Conservation (phyloP, 2,113 vertebrate species). For the Hyperopisus bebe region DNA sequence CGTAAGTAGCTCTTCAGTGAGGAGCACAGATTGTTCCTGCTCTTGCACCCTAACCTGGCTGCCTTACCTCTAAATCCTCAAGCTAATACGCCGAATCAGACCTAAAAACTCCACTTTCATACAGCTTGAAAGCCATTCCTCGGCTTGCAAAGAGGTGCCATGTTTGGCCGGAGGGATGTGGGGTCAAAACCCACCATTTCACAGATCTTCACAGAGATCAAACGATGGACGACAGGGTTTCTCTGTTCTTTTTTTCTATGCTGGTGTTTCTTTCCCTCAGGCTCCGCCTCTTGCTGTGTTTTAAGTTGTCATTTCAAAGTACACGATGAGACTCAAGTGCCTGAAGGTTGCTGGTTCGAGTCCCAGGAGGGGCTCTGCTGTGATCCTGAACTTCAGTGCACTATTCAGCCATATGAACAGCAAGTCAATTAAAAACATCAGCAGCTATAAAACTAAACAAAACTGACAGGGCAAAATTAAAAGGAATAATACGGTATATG, state of each 20-base stretch:
- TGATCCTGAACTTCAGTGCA: neutral
- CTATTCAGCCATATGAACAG: neutral
- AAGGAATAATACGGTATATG: neutral
- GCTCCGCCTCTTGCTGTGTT: neutral
- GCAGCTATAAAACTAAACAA: neutral
- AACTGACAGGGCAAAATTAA: neutral
- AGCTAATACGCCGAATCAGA: neutral
- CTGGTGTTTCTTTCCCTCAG: neutral
- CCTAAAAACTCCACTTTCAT: neutral
- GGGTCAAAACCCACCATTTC: neutral
- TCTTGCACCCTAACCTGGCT: neutral
- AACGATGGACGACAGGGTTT: neutral
- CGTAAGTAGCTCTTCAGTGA: neutral
- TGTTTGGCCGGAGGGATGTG: neutral
- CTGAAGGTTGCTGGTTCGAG: neutral
- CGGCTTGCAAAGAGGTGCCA: neutral
- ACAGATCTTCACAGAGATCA: neutral
- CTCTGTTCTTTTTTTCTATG: neutral
- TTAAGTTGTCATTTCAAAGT: conserved; percentile 5
- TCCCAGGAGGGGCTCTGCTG: neutral
- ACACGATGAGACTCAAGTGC: neutral
- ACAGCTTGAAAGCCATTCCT: neutral
- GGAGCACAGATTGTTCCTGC: neutral
- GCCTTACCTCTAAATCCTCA: neutral
- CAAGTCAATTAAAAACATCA: neutral